Conservation (phyloP, 2,888 invertebrate genomes). For the Oligia latruncula region DNA sequence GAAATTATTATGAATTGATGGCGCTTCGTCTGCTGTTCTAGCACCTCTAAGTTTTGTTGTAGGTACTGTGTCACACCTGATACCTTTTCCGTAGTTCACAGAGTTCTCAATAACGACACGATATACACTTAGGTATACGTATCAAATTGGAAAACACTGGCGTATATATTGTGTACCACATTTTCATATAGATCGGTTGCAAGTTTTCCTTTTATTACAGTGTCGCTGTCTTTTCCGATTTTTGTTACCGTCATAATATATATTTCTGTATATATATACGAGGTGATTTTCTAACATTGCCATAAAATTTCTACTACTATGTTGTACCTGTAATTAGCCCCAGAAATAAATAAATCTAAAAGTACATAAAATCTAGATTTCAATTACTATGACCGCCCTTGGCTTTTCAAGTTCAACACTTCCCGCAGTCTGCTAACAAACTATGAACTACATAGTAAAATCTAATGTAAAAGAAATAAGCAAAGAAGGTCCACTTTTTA, state of each 20-base stretch:
- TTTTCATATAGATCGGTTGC: slow-evolving; percentile 40
- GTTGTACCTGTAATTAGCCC: not conserved
- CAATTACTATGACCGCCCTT: slow-evolving; percentile 42
- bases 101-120: slow-evolving; percentile 14
- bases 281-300: not conserved
- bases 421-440: slow-evolving; percentile 19
- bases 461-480: not conserved
- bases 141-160: slow-evolving; percentile 37
- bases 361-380: slow-evolving; percentile 18
- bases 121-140: slow-evolving; percentile 11
- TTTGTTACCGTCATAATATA: not conserved
- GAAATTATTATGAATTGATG: not conserved
- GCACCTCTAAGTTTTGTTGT: not conserved
- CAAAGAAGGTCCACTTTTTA: not conserved
- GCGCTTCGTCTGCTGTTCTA: not conserved
- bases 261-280: no score
- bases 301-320: not conserved
- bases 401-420: slow-evolving; percentile 45
- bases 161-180: slow-evolving; percentile 32
- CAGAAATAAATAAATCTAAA: not conserved
- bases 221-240: slow-evolving; percentile 27
- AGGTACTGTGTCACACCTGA: not conserved
- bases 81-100: slow-evolving; percentile 8
- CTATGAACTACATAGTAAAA: not conserved
- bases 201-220: slow-evolving; percentile 34